Conservation (phyloP, 35 echinoderm and acorn worm species). For the Apostichopus parvimensis region DNA sequence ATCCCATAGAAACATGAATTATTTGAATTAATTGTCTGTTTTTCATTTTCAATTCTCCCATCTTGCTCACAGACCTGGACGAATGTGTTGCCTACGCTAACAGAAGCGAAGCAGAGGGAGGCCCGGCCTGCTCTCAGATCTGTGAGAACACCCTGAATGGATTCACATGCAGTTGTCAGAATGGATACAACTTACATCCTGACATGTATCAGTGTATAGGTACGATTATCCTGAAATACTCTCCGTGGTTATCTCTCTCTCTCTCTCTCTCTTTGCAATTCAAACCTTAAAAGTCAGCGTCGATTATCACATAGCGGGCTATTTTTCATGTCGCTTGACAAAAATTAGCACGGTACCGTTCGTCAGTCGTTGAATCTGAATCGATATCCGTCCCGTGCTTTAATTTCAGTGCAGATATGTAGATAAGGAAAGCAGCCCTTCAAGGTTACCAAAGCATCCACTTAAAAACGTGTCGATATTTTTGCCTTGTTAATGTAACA, state of each 20-base stretch:
- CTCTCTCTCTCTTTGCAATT: too few relatives aligned
- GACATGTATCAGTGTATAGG: slow-evolving; percentile 69
- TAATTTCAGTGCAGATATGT: not conserved
- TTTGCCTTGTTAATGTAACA: too few relatives aligned
- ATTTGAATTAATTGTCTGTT: too few relatives aligned
- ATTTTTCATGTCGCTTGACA: too few relatives aligned
- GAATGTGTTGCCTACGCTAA: slow-evolving; percentile 62
- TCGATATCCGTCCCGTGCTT: too few relatives aligned
- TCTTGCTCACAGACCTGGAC: slow-evolving; percentile 67
- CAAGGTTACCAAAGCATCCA: not conserved
- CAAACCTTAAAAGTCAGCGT: too few relatives aligned
- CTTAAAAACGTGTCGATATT: not conserved
- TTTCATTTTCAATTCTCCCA: too few relatives aligned
- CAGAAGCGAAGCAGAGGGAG: slow-evolving; percentile 44
- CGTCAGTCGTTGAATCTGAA: too few relatives aligned
- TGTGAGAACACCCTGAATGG: slow-evolving; percentile 71
- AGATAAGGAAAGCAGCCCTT: not conserved
- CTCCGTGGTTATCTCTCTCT: too few relatives aligned
- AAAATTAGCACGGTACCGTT: too few relatives aligned
- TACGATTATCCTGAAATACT: slow-evolving; percentile 23
- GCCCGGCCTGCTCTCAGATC: slow-evolving; percentile 71
- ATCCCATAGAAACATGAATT: too few relatives aligned
- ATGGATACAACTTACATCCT: slow-evolving; percentile 71
- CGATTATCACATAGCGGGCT: too few relatives aligned
- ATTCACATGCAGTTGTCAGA: slow-evolving; percentile 65